Evolutionary conservation across 2,113 vertebrate genomes (phyloP).

Genomic region (Chroicocephalus ridibundus): DNA sequence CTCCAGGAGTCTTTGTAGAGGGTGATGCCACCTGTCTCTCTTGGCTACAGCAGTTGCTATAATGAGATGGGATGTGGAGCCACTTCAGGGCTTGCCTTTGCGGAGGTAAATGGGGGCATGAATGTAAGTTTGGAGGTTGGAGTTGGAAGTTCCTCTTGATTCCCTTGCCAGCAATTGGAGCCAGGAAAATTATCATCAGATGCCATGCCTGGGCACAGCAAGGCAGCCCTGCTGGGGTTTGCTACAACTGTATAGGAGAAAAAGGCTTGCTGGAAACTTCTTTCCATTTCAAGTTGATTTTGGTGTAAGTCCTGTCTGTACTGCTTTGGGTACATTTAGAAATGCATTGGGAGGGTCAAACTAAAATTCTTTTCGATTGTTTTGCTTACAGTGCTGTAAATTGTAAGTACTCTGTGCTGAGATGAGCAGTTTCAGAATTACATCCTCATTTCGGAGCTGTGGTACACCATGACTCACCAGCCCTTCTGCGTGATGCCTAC

Average conservation of each 20-base stretch:
- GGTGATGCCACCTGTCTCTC: slow-evolving; percentile 31
- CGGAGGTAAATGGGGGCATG: background rate
- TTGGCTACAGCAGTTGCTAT: background rate
- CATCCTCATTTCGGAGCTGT: slow-evolving; percentile 25
- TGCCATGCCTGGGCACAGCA: background rate
- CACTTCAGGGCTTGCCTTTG: background rate
- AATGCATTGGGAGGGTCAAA: background rate
- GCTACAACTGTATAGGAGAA: background rate
- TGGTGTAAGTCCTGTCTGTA: background rate
- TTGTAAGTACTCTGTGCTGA: slow-evolving; percentile 2
- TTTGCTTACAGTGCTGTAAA: background rate
- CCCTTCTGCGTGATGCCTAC: background rate
- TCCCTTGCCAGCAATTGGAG: background rate
- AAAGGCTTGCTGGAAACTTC: background rate
- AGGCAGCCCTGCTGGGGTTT: background rate
- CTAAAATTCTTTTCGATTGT: background rate
- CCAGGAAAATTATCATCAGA: slow-evolving; percentile 4
- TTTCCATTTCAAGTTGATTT: background rate
- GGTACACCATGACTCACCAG: slow-evolving; percentile 35
- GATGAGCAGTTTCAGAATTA: background rate
- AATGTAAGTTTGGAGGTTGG: background rate
- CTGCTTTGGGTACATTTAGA: background rate
- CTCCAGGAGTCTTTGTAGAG: background rate
- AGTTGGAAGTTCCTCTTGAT: background rate
- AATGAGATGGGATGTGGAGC: background rate